Conservation (phyloP, 1,140 invertebrate species). For the Cepaea nemoralis region DNA sequence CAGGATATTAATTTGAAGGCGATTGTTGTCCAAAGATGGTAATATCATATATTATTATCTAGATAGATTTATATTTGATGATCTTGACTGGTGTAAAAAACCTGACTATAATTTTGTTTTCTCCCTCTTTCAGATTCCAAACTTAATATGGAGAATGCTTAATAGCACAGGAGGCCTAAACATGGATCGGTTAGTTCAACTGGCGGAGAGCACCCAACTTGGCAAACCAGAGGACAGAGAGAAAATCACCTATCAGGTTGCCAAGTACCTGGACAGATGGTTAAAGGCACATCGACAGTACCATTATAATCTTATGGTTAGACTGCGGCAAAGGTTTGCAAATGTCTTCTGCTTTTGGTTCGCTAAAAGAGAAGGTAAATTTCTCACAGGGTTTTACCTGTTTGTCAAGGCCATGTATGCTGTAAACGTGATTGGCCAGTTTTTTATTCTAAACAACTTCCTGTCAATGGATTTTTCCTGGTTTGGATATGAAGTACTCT, state of each 20-base stretch:
- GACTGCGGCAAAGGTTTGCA: conserved; percentile 32
- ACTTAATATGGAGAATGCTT: conserved; percentile 44
- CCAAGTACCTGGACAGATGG: conserved; percentile 47
- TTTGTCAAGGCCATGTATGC: conserved; percentile 59
- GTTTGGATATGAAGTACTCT: conserved; percentile 37
- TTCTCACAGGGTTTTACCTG: conserved; percentile 72
- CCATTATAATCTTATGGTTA: conserved; percentile 32
- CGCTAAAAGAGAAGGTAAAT: conserved; percentile 72
- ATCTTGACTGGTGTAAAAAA: no score
- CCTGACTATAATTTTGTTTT: not conserved
- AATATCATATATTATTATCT: no score
- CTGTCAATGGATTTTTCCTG: conserved; percentile 45
- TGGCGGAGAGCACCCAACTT: conserved; percentile 42
- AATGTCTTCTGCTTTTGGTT: conserved; percentile 47
- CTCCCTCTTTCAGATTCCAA: conserved; percentile 28
- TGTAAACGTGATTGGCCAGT: conserved; percentile 57
- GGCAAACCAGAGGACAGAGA: conserved; percentile 44
- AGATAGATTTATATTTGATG: no score
- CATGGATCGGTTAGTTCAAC: conserved; percentile 40
- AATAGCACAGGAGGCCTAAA: conserved; percentile 42
- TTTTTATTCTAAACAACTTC: conserved; percentile 63
- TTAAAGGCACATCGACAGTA: conserved; percentile 43
- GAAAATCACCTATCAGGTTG: conserved; percentile 35
- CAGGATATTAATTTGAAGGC: no score
- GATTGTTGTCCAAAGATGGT: no score